Conservation (phyloP, 92 coral and sea anemone species). For the Epizoanthus ramosus region DNA sequence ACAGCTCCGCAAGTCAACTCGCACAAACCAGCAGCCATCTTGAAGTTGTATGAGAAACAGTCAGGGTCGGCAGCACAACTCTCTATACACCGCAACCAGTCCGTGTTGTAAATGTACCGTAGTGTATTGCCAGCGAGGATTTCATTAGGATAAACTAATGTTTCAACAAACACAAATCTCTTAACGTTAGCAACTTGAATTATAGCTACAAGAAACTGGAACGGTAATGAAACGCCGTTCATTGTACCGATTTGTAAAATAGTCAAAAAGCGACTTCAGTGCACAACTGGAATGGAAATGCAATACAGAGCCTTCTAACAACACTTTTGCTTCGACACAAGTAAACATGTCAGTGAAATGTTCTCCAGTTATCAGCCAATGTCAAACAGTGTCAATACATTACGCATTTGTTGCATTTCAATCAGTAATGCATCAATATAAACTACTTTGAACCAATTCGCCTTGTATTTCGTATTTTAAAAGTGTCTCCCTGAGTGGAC, state of each 20-base stretch:
- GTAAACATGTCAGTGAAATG: constrained; percentile 4
- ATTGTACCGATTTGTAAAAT: not conserved
- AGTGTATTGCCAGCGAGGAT: constrained; percentile 6
- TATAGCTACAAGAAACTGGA: not conserved
- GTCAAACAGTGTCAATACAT: not conserved
- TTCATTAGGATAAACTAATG: not conserved
- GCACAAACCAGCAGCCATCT: not conserved
- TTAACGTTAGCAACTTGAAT: constrained; percentile 4
- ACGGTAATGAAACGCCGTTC: not conserved
- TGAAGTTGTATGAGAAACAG: constrained; percentile 16
- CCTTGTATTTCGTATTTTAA: too few relatives aligned
- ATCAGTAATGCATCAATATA: too few relatives aligned
- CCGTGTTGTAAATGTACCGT: not conserved
- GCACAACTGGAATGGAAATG: not conserved
- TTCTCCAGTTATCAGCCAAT: not conserved
- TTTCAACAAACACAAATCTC: not conserved
- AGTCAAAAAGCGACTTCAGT: too few relatives aligned
- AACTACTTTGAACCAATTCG: too few relatives aligned
- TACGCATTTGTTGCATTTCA: too few relatives aligned
- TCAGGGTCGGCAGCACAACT: constrained; percentile 1
- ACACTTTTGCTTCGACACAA: not conserved
- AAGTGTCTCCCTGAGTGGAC: too few relatives aligned
- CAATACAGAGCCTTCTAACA: not conserved
- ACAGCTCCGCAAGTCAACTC: constrained; percentile 1
- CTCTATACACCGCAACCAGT: constrained; percentile 25